Base-by-base conservation (phyloP, 2,888 invertebrate genomes). In the Creontiades dilutus region DNA sequence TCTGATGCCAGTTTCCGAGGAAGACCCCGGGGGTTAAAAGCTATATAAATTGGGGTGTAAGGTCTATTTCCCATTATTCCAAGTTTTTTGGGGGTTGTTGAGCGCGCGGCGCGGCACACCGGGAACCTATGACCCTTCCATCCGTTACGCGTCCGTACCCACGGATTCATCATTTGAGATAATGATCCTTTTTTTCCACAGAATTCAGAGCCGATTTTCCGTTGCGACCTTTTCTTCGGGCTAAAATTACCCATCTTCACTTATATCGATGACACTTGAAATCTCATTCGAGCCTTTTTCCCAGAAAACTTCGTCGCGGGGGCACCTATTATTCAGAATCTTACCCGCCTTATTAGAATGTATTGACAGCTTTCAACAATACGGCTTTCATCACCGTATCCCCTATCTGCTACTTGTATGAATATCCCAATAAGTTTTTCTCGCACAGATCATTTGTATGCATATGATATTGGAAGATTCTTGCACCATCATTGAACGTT, bases 1-100 rank as follows among this genome's bases (percentile, higher is more conserved):
- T 13, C 47, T 19, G 23, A 46, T 86, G 16, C 37, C 80, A 52
- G 19, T 23, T 57, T 47, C n/a, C n/a, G n/a, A 19, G 23, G n/a
- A 19, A 47, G 68, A 78, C 28, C 19, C 23, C 48, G 37, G n/a
- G 80, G 88, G 88, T 88, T 88, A 88, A 88, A 88, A 88, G 88
- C 88, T 78, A 78, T 88, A 88, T 88, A 88, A 88, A 88, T 88
- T 78, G 88, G 88, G 85, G 85, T 85, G 27, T 55, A 84, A 84
- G 55, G 57, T 16, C 57, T 14, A 7, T 19, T 68, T 61, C 61
- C 19, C 61, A n/a, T 19, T n/a, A 61, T 19, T 19, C 61, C 19
- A 16, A 68, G 0, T 68, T 68, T 68, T 23, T 68, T 11, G 7
- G 68, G 13, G 11, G 12, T 23, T 23, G 3, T 23, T 37, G 19